Base-by-base conservation (phyloP, 2,888 invertebrate genomes). In the Peribatodes rhomboidaria region DNA sequence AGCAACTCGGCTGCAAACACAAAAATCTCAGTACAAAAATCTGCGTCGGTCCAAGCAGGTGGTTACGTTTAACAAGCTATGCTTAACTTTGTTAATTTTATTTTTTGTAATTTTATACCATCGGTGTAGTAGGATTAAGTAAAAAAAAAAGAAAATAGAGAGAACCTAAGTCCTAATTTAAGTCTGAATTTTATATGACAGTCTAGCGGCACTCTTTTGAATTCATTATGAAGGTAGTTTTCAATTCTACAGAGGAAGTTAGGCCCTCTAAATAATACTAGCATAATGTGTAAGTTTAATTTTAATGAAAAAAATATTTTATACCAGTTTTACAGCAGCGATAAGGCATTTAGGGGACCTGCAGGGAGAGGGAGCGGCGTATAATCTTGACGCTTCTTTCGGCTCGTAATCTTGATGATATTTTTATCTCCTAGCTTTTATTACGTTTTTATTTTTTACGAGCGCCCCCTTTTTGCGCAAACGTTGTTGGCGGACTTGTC, bases 1-100 rank as follows among this genome's bases (percentile, higher is more conserved):
- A 94, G 92, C 55, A 95, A 95, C 77, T 89, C 91, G 4, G 93
- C 89, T 13, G 84, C 77, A 42, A 84, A 82, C 57, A 92, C 93
- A 18, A 88, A 80, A 72, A 72, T 93, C 57, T 89, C 92, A 7
- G 84, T 92, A 9, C 87, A 92, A 77, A 92, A 92, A 71, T 77
- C 91, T 2, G 91, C 87, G 3, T 79, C 89, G 13, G 69, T 92
- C n/a, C 83, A 90, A 70, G 80, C 88, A 84, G 89, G 89, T 86
- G 83, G 69, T 75, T 80, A 81, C 58, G 72, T 65, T 71, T 77
- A 71, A 65, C 57, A 58, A 41, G 33, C 49, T 58, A 14, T 35
- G 20, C 13, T 8, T 16, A 35, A 8, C 14, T 49, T 31, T 35
- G 37, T 31, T 50, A 42, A 44, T 52, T 56, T 39, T 39, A 18